Evolutionary conservation across 2,888 invertebrate genomes (phyloP).

Genomic region (Pristionchus mayeri): DNA sequence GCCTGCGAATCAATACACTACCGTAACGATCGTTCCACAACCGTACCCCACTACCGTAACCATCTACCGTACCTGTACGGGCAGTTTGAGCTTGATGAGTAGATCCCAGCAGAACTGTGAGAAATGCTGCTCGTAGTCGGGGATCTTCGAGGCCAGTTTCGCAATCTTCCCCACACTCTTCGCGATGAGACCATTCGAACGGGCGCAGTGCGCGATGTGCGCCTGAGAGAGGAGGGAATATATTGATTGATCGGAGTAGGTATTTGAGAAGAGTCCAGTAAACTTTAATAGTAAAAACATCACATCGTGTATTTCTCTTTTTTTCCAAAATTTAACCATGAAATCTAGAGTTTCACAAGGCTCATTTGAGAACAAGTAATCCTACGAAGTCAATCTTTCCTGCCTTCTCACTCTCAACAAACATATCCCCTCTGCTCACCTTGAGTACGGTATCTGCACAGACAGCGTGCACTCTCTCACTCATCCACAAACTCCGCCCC

Average conservation of each 20-base stretch:
- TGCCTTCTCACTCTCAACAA: neutral
- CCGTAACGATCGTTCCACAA: neutral
- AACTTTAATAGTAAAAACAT: too few relatives aligned
- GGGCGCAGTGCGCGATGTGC: constrained; percentile 72
- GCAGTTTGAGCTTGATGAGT: constrained; percentile 72
- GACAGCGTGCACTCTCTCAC: constrained; percentile 66
- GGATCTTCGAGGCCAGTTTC: constrained; percentile 70
- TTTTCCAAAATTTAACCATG: neutral
- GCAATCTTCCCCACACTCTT: constrained; percentile 69
- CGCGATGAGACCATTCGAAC: constrained; percentile 70
- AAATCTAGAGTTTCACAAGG: neutral
- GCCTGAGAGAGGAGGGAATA: constrained; percentile 58
- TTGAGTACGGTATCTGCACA: constrained; percentile 72
- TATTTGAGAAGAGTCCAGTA: too few relatives aligned
- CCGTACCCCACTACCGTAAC: neutral
- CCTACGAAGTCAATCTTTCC: neutral
- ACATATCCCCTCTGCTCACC: constrained; percentile 37
- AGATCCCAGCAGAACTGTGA: constrained; percentile 75
- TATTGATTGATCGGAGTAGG: too few relatives aligned
- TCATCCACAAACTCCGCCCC: constrained; percentile 66
- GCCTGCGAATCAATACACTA: constrained; percentile 43
- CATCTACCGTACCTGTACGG: constrained; percentile 53
- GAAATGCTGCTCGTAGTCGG: constrained; percentile 73
- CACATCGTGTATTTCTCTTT: too few relatives aligned
- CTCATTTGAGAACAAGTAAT: too few relatives aligned